Percentiles rank a stretch among this genome's conserved stretches.
Conservation (phyloP, 2,113 vertebrate species). For the Clupea harengus region DNA sequence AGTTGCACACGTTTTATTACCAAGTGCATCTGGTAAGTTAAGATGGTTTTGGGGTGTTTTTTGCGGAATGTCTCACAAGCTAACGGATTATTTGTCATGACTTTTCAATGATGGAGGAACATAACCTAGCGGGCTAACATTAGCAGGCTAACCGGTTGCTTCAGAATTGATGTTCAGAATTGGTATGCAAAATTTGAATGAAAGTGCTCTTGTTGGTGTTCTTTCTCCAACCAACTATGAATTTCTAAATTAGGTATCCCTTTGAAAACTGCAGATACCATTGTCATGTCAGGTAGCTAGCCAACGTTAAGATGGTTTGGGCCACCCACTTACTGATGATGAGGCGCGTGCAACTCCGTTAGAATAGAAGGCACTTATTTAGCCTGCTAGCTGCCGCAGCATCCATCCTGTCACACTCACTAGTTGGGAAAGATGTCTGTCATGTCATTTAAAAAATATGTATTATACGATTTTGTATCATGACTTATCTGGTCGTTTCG, state of each 20-base stretch:
- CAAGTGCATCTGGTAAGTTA: constrained; percentile 60
- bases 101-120: constrained; percentile 68
- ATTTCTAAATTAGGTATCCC: constrained; percentile 1
- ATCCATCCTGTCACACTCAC: background rate
- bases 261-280: background rate
- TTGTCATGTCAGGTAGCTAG: background rate
- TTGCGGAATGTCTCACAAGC: constrained; percentile 30
- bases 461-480: background rate
- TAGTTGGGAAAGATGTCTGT: background rate
- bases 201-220: constrained; percentile 17
- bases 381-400: constrained; percentile 13
- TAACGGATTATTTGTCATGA: constrained; percentile 72
- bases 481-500: background rate
- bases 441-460: background rate
- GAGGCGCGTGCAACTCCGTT: constrained; percentile 14
- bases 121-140: constrained; percentile 57
- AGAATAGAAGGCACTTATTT: background rate
- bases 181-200: background rate
- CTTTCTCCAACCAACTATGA: background rate
- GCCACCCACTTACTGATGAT: constrained; percentile 17
- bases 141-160: constrained; percentile 19
- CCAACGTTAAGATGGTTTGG: constrained; percentile 10
- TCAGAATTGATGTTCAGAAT: background rate
- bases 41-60: background rate
- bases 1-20: constrained; percentile 31